Evolutionary conservation across 1,140 invertebrate species (phyloP).

Genomic region (Planococcus citri): DNA sequence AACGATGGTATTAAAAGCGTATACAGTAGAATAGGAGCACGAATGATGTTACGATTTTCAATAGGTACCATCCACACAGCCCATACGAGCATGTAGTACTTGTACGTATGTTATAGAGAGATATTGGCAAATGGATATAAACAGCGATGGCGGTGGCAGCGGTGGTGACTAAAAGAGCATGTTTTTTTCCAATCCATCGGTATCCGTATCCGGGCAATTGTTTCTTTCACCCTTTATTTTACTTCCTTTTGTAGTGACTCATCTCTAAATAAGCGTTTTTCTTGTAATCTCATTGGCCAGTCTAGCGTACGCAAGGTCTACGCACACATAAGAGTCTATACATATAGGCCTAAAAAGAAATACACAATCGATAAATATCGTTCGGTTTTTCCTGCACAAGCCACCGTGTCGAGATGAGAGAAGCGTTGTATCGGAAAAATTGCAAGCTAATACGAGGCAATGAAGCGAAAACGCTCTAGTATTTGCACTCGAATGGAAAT

Average conservation of each 20-base stretch:
- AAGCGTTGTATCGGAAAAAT: constrained; percentile 6
- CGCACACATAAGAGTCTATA: neutral
- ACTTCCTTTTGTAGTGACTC: neutral
- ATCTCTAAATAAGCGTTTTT: neutral
- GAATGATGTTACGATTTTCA: no score
- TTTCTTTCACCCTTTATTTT: neutral
- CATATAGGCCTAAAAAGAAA: neutral
- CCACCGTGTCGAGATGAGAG: neutral
- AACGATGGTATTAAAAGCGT: no score
- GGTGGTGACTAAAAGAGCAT: neutral
- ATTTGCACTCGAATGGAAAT: no score
- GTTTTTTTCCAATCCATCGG: neutral
- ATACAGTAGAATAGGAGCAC: no score
- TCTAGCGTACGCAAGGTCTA: neutral
- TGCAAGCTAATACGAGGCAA: neutral
- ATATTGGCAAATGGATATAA: no score
- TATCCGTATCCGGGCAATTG: neutral
- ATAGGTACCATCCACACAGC: no score
- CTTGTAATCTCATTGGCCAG: neutral
- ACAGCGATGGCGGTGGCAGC: no score
- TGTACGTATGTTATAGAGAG: no score
- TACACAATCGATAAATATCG: neutral
- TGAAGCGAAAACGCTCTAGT: neutral
- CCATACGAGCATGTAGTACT: no score
- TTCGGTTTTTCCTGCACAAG: neutral